Evolutionary conservation across 2,797 vertebrate genomes (phyloP), one percentile per base, ranked within the genome.

Genomic region (Trachops cirrhosus): DNA sequence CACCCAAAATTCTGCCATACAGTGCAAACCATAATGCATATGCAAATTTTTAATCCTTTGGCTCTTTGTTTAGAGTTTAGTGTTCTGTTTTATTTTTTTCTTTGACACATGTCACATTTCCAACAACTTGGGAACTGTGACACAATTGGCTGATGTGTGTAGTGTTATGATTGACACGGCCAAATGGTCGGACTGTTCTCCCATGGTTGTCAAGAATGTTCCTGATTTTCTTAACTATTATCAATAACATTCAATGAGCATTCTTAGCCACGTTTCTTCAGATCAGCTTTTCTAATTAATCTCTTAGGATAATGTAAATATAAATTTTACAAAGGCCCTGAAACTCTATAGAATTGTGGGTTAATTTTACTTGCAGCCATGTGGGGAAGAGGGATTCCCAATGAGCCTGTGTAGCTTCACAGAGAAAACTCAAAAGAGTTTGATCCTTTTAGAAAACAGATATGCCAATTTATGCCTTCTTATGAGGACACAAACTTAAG

Each of bases 181-280:
- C 24, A 34, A 2, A 41, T 3, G 34, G n/a, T 32, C 41, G 41
- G 22, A 14, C 21, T 1, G 0, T 3, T n/a, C 16, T 39, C 52
- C 15, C 14, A 41, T 21, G 21, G 24, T 29, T 24, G 0, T 4
- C 9, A 7, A 3, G 7, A 2, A 4, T 0, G 9, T 18, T 4
- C 50, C 24, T 9, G 8, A 15, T 34, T n/a, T 46, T 59, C n/a
- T 75, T 9, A 64, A 50, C 26, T 46, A 5, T 48, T 32, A 64
- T 39, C 7, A 67, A 2, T 22, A 54, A 52, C 5, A 12, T 12
- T 22, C 37, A n/a, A 41, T 4, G 59, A 83, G 5, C 19, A 52
- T n/a, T 46, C 32, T 52, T 34, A 80, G n/a, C 0, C 26, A 75
- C 12, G 3, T 0, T 15, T 29, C 6, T 80, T 74, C 78, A 48